These are phyloP conservation scores for Drosophila quasianomalipes DNA, from an alignment of 2,888 invertebrate species.

Conservation along the genomic window DNA sequence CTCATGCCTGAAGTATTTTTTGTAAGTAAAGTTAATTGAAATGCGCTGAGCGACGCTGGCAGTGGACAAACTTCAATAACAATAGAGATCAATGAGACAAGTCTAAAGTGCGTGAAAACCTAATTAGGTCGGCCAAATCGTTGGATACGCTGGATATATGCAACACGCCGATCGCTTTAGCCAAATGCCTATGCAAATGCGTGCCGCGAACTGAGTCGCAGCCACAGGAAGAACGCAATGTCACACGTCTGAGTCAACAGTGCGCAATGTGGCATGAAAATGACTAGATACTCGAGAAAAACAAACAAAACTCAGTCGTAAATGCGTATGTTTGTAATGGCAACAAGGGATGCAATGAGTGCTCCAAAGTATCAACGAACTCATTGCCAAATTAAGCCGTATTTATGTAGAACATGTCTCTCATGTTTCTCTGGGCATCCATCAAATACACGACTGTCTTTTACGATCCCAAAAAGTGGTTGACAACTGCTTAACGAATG, in stretches of 20 bases:
- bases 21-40: constrained; percentile 60
- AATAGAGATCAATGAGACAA: constrained; percentile 44
- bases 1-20: constrained; percentile 56
- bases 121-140: constrained; percentile 45
- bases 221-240: constrained; percentile 79
- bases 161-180: constrained; percentile 38
- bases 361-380: constrained; percentile 26
- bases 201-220: constrained; percentile 28
- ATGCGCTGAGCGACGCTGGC: constrained; percentile 50
- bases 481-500: constrained; percentile 48
- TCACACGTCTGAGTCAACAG: constrained; percentile 58
- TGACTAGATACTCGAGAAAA: constrained; percentile 39
- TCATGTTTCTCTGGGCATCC: constrained; percentile 32
- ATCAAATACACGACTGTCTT: constrained; percentile 25
- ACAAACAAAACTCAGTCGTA: constrained; percentile 48
- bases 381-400: constrained; percentile 33
- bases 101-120: constrained; percentile 73
- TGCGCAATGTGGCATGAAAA: constrained; percentile 55
- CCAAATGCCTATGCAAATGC: constrained; percentile 76
- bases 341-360: constrained; percentile 2
- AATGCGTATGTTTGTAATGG: not conserved
- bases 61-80: constrained; percentile 21
- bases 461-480: constrained; percentile 40
- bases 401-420: constrained; percentile 40
- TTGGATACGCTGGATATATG: constrained; percentile 19